A percentile compares a stretch with the other conserved stretches of the same genome.
phyloP scores from a whole-genome alignment of 2,888 invertebrate species.

The Allygus modestus region DNA sequence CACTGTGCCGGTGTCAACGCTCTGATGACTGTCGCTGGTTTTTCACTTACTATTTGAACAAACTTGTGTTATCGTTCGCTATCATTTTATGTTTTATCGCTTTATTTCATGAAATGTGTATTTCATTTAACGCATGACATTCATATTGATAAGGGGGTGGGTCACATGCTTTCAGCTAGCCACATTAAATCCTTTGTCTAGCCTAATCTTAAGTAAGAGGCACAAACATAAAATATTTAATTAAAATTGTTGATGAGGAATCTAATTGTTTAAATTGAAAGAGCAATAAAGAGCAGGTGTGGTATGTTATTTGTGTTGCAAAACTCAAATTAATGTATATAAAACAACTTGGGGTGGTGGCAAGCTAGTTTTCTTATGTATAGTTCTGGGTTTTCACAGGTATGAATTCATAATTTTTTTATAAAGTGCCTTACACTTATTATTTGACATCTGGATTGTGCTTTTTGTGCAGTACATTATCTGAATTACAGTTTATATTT shows the following conservation, averaged over 20 bases:
- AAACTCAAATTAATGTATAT: conserved; percentile 15
- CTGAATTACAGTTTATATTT: not conserved
- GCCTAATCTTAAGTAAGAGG: not conserved
- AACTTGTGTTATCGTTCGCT: not conserved
- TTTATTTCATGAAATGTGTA: conserved; percentile 13
- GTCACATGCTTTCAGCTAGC: conserved; percentile 20
- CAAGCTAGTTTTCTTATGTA: conserved; percentile 43
- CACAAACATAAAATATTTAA: conserved; percentile 6
- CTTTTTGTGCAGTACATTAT: not conserved
- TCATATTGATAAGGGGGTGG: not conserved
- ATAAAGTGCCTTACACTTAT: conserved; percentile 45
- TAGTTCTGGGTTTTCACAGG: conserved; percentile 15
- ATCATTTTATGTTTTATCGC: conserved; percentile 26
- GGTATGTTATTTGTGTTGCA: not conserved
- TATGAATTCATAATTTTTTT: conserved; percentile 36
- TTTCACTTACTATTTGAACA: not conserved
- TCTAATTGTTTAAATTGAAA: not conserved
- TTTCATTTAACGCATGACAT: conserved; percentile 16
- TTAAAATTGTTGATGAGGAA: not conserved
- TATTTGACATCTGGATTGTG: not conserved
- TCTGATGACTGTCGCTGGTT: not conserved
- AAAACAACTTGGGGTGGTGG: conserved; percentile 40
- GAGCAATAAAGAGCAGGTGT: not conserved
- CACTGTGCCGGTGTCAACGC: not conserved
- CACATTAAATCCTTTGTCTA: not conserved